Percentiles rank a stretch among this genome's conserved stretches.
These are phyloP conservation scores for Aquatica leii DNA, from an alignment of 2,888 invertebrate species.

Conservation along the genomic window DNA sequence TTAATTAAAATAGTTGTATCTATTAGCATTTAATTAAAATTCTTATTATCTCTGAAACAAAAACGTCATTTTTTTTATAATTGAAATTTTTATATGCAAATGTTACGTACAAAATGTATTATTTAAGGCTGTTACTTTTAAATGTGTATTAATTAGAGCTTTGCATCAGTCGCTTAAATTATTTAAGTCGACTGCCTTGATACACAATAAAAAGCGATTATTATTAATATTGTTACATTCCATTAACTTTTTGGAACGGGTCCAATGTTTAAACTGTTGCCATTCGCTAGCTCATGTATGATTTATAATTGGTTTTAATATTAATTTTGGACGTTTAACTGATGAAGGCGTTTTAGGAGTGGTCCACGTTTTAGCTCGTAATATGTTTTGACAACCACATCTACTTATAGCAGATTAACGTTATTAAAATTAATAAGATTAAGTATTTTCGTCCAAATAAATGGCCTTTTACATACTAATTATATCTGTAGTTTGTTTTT, in stretches of 20 bases:
- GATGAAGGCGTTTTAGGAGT: conserved; percentile 30
- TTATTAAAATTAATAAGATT: conserved; percentile 26
- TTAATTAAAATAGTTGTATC: conserved; percentile 22
- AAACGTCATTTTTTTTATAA: too few species aligned
- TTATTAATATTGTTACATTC: conserved; percentile 18
- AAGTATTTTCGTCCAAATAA: not conserved
- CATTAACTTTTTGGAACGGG: conserved; percentile 24
- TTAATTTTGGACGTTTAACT: conserved; percentile 20
- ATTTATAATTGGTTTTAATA: conserved; percentile 19
- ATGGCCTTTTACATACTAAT: not conserved
- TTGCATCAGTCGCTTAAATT: conserved; percentile 13
- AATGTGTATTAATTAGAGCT: conserved; percentile 13
- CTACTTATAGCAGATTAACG: not conserved
- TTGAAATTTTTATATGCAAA: too few species aligned
- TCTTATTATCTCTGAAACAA: conserved; percentile 13
- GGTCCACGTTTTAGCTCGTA: conserved; percentile 14
- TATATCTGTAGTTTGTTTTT: not conserved
- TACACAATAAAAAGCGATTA: conserved; percentile 10
- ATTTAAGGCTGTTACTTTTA: conserved; percentile 15
- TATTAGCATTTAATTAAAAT: conserved; percentile 27
- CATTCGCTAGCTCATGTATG: conserved; percentile 21
- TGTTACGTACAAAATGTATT: too few species aligned
- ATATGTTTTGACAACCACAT: conserved; percentile 8
- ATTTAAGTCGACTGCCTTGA: conserved; percentile 15
- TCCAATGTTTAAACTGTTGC: conserved; percentile 16